These are phyloP conservation scores for Sorex fumeus DNA, from an alignment of 2,113 vertebrate species.

Conservation along the genomic window DNA sequence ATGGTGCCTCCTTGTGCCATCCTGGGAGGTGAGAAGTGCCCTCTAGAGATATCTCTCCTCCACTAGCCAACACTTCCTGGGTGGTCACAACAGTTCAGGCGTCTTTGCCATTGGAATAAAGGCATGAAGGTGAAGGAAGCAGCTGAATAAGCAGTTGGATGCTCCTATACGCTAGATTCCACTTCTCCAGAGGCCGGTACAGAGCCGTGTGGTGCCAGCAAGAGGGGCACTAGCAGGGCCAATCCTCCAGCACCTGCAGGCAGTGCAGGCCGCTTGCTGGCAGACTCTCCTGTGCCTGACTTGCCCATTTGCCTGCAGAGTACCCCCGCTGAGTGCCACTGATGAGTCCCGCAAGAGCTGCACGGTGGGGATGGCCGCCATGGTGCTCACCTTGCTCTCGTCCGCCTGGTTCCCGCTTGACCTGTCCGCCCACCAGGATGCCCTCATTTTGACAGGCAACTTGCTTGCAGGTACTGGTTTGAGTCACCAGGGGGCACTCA, in stretches of 20 bases:
- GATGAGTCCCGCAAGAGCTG: constrained; percentile 92
- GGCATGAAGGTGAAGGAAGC: neutral
- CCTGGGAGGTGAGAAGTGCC: too few species aligned
- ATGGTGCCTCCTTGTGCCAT: too few species aligned
- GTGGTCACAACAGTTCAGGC: rapidly evolving
- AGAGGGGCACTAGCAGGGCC: neutral
- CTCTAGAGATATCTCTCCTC: neutral
- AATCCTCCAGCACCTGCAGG: neutral
- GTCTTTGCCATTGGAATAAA: neutral
- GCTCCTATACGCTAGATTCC: neutral
- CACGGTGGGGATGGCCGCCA: constrained; percentile 94
- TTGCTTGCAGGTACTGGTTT: constrained; percentile 93
- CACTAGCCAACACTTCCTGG: rapidly evolving
- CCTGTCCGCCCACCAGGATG: constrained; percentile 97
- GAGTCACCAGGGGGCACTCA: neutral
- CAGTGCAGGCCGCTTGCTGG: neutral
- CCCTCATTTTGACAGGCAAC: constrained; percentile 95
- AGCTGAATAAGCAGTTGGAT: neutral
- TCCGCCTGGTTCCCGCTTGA: constrained; percentile 98
- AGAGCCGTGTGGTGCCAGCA: neutral
- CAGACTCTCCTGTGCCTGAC: neutral
- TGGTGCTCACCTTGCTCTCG: constrained; percentile 95
- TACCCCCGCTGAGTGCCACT: constrained; percentile 89
- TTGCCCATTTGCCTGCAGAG: constrained; percentile 84
- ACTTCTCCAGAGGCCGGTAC: neutral